Conservation (phyloP, 2,797 vertebrate genomes). For the Selene dorsalis region DNA sequence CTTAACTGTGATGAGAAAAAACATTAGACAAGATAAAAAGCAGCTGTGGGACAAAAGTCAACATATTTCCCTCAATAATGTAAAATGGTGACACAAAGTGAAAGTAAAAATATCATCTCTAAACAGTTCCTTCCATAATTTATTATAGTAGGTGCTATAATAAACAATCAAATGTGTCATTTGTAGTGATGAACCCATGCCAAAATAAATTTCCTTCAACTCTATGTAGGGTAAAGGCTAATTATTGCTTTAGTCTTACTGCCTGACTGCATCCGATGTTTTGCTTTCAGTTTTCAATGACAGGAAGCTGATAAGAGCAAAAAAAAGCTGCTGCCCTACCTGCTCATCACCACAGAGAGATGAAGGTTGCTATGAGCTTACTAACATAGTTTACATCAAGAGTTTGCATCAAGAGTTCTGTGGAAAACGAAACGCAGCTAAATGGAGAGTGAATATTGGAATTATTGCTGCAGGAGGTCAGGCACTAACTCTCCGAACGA, state of each 20-base stretch:
- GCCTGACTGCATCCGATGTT: neutral
- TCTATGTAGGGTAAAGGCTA: neutral
- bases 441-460: neutral
- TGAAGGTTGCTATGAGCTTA: neutral
- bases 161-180: neutral
- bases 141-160: too few relatives aligned
- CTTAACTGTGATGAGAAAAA: conserved; percentile 1
- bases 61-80: neutral
- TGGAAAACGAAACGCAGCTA: neutral
- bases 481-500: neutral
- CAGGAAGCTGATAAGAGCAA: neutral
- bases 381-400: too few relatives aligned
- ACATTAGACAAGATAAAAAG: neutral
- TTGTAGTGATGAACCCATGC: neutral
- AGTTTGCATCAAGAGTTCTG: neutral
- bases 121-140: neutral
- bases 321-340: neutral
- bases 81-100: conserved; percentile 5
- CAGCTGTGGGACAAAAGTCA: conserved; percentile 1
- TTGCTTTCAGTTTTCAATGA: neutral
- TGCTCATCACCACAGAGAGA: neutral
- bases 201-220: neutral
- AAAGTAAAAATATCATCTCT: neutral
- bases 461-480: neutral
- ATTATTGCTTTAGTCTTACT: neutral